Conservation (phyloP, 2,797 vertebrate genomes). For the Ctenopoma multispine region DNA sequence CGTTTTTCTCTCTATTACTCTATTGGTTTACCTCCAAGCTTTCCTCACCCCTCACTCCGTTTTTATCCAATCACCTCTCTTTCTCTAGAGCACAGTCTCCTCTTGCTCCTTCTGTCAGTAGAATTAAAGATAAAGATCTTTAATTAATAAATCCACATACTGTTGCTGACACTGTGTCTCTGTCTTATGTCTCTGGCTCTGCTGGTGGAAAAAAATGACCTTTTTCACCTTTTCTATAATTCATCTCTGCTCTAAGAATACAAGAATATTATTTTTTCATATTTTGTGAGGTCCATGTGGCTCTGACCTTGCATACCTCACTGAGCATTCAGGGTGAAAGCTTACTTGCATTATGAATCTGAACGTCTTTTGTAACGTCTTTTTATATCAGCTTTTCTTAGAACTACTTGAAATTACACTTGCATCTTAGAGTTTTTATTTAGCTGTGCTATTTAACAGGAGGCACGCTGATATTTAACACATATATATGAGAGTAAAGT, state of each 20-base stretch:
- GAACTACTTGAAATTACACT: not conserved
- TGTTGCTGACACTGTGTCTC: conserved; percentile 56
- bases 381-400: conserved; percentile 16
- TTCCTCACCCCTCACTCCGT: conserved; percentile 35
- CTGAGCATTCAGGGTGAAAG: conserved; percentile 17
- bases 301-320: conserved; percentile 35
- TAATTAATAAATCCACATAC: conserved; percentile 84
- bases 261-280: conserved; percentile 40
- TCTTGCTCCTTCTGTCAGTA: conserved; percentile 63
- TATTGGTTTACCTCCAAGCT: conserved; percentile 47
- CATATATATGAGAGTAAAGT: no score
- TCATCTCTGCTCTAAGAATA: conserved; percentile 55
- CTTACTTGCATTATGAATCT: conserved; percentile 18
- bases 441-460: no score
- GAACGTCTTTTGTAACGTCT: conserved; percentile 11
- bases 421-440: not conserved
- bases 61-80: conserved; percentile 42
- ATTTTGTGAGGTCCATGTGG: conserved; percentile 40
- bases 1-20: conserved; percentile 39
- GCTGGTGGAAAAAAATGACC: conserved; percentile 29
- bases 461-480: no score
- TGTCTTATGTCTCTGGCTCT: conserved; percentile 56
- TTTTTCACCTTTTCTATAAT: conserved; percentile 67
- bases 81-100: conserved; percentile 33
- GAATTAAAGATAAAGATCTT: conserved; percentile 84